Percentiles rank a stretch among this genome's conserved stretches.
Conservation (phyloP, 2,113 vertebrate species). For the Elgaria multicarinata region DNA sequence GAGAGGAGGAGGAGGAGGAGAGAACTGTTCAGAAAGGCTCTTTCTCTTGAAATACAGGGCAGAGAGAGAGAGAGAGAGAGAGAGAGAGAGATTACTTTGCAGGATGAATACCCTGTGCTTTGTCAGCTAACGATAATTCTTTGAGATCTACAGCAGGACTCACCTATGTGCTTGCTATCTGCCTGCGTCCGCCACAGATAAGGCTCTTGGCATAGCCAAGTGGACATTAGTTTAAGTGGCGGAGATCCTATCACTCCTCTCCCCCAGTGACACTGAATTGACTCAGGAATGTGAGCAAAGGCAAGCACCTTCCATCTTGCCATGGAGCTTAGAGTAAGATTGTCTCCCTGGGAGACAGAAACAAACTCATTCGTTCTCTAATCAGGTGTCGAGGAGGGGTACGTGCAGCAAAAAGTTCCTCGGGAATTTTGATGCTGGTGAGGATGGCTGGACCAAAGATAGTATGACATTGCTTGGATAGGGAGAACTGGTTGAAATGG, state of each 20-base stretch:
- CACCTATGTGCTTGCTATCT: background rate
- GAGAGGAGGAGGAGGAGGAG: too few species aligned
- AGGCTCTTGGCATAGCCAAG: background rate
- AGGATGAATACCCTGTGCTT: background rate
- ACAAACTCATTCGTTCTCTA: background rate
- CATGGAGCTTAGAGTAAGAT: background rate
- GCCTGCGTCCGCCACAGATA: background rate
- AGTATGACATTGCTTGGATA: too few species aligned
- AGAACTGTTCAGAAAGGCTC: background rate
- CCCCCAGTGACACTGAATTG: background rate
- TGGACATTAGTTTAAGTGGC: background rate
- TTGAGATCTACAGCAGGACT: constrained; percentile 11
- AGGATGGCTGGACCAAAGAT: too few species aligned
- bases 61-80: background rate
- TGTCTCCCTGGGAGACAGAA: background rate
- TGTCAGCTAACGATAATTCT: background rate
- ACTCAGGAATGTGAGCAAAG: background rate
- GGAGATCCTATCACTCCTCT: background rate
- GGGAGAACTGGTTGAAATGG: too few species aligned
- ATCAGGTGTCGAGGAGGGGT: background rate
- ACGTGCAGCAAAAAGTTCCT: too few species aligned
- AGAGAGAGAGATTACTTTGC: background rate
- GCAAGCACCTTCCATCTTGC: background rate
- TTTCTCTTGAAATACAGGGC: background rate
- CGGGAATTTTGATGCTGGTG: background rate